A percentile compares a stretch with the other conserved stretches of the same genome.
Conservation (phyloP, 2,797 vertebrate species). For the Bovichtus variegatus region DNA sequence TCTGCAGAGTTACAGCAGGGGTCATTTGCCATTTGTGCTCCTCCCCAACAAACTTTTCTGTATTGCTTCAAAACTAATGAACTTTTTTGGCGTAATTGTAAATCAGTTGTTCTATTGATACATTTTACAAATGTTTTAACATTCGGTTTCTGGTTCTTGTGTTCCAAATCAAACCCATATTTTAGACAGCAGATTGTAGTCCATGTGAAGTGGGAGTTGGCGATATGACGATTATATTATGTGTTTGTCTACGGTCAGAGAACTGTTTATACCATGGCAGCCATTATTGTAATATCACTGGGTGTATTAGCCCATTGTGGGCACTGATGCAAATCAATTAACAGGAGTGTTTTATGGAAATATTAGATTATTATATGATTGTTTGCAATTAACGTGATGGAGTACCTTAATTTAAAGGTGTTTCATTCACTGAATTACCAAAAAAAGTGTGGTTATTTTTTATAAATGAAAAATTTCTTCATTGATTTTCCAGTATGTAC, state of each 20-base stretch:
- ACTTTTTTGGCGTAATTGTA: not conserved
- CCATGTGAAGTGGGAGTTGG: too few species aligned
- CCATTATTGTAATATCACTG: not conserved
- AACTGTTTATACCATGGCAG: not conserved
- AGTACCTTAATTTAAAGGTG: not conserved
- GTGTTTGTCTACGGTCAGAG: not conserved
- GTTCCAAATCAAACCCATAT: not conserved
- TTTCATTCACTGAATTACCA: not conserved
- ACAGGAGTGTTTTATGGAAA: not conserved
- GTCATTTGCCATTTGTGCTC: constrained; percentile 12
- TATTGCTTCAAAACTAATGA: not conserved
- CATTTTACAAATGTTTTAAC: not conserved
- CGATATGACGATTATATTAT: not conserved
- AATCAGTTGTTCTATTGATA: not conserved
- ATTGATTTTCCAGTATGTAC: not conserved
- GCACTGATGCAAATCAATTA: not conserved
- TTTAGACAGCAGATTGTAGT: not conserved
- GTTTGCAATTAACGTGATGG: not conserved
- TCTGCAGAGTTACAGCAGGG: constrained; percentile 24
- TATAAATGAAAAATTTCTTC: not conserved
- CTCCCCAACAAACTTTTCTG: constrained; percentile 9
- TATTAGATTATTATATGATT: not conserved
- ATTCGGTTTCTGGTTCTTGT: not conserved
- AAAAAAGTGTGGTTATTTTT: not conserved
- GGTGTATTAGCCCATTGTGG: not conserved